A percentile compares a stretch with the other conserved stretches of the same genome.
Evolutionary conservation across 2,113 vertebrate species (phyloP).

Genomic region (Notiomystis cincta): DNA sequence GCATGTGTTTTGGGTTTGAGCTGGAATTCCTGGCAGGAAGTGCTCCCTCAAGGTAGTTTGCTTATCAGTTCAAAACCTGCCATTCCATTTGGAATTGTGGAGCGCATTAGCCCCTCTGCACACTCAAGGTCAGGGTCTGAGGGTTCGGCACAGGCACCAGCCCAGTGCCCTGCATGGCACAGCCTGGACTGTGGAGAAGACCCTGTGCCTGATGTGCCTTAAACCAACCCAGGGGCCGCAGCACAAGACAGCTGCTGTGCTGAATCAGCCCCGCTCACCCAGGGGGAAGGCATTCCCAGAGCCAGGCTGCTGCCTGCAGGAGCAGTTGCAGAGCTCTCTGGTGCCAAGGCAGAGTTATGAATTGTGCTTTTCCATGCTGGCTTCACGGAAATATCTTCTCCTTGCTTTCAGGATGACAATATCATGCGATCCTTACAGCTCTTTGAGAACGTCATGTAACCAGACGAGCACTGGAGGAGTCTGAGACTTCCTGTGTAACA

Average conservation of each 20-base stretch:
- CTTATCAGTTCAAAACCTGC: neutral
- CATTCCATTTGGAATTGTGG: neutral
- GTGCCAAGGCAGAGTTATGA: fast-evolving
- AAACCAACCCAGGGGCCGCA: neutral
- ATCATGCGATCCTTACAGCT: conserved; percentile 96
- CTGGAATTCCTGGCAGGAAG: neutral
- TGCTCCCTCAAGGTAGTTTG: neutral
- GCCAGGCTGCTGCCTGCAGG: neutral
- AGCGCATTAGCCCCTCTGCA: neutral
- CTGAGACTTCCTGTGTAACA: conserved; percentile 49
- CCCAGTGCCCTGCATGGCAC: neutral
- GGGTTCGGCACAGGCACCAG: neutral
- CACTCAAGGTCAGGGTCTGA: neutral
- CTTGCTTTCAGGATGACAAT: conserved; percentile 86
- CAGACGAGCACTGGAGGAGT: neutral
- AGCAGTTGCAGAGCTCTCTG: neutral
- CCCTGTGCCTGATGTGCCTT: neutral
- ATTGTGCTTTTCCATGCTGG: neutral
- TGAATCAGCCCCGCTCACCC: neutral
- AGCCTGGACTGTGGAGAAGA: neutral
- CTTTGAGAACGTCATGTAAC: conserved; percentile 95
- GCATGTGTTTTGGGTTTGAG: neutral
- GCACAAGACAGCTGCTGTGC: neutral
- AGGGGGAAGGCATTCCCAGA: neutral
- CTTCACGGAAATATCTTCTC: neutral